phyloP scores from a whole-genome alignment of 2,113 vertebrate species.

The Setophaga petechia region DNA sequence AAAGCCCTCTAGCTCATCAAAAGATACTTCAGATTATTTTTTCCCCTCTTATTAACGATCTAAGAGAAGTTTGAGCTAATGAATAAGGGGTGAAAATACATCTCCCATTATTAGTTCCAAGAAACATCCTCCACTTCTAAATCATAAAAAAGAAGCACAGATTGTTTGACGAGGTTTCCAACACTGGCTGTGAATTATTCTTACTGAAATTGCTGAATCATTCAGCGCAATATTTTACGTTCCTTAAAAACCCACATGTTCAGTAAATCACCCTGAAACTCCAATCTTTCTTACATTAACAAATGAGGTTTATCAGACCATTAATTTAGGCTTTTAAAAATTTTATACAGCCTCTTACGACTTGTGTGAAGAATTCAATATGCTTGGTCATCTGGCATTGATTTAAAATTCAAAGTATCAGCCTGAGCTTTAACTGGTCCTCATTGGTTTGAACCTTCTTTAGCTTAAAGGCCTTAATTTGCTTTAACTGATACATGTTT shows the following conservation, averaged over 20 bases:
- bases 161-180: slow-evolving; percentile 10
- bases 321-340: slow-evolving; percentile 40
- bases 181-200: neutral
- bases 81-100: neutral
- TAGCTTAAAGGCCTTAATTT: slow-evolving; percentile 4
- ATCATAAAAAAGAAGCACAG: neutral
- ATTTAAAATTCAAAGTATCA: slow-evolving; percentile 45
- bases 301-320: slow-evolving; percentile 17
- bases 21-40: neutral
- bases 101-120: neutral
- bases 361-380: slow-evolving; percentile 34
- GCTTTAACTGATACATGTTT: neutral
- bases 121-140: neutral
- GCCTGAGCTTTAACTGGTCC: slow-evolving; percentile 2
- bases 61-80: neutral
- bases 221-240: neutral
- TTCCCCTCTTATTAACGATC: neutral
- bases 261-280: slow-evolving; percentile 1
- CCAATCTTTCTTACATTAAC: slow-evolving; percentile 30
- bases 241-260: neutral
- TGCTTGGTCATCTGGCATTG: slow-evolving; percentile 29
- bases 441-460: slow-evolving; percentile 22
- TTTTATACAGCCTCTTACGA: slow-evolving; percentile 14
- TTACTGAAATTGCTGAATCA: slow-evolving; percentile 18
- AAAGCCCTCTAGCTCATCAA: slow-evolving; percentile 18